Conservation (phyloP, 2,888 invertebrate species). For the Brachypterus glaber region DNA sequence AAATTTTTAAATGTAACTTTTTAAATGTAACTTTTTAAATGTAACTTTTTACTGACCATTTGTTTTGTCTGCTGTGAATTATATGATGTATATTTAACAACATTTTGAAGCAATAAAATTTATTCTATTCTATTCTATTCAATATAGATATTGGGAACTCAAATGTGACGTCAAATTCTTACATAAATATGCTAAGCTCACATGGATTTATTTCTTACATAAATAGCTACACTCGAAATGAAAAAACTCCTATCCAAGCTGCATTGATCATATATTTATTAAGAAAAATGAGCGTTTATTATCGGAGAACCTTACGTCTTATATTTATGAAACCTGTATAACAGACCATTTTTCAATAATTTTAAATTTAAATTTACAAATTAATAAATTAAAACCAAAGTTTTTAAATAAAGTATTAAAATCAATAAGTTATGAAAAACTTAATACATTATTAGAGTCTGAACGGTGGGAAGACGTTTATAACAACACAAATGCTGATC, state of each 20-base stretch:
- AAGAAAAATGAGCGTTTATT: neutral
- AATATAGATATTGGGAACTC: too few relatives aligned
- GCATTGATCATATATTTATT: neutral
- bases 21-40: too few relatives aligned
- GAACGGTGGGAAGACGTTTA: neutral
- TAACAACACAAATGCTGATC: neutral
- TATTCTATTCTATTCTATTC: too few relatives aligned
- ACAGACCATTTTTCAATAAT: neutral
- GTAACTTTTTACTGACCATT: too few relatives aligned
- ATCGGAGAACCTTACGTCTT: neutral
- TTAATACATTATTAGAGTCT: neutral
- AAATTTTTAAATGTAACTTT: too few relatives aligned
- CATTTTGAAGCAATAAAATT: too few relatives aligned
- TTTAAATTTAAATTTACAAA: neutral
- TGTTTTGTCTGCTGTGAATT: too few relatives aligned
- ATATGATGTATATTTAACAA: too few relatives aligned
- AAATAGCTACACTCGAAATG: neutral
- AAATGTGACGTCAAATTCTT: too few relatives aligned
- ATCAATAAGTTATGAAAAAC: neutral
- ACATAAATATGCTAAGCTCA: too few relatives aligned
- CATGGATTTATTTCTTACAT: neutral
- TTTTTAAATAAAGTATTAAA: neutral
- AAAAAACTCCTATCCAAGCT: neutral
- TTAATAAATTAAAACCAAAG: neutral
- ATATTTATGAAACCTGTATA: neutral